A percentile compares a stretch with the other conserved stretches of the same genome.
These are phyloP conservation scores for Merodon equestris DNA, from an alignment of 2,888 invertebrate species.

Conservation along the genomic window DNA sequence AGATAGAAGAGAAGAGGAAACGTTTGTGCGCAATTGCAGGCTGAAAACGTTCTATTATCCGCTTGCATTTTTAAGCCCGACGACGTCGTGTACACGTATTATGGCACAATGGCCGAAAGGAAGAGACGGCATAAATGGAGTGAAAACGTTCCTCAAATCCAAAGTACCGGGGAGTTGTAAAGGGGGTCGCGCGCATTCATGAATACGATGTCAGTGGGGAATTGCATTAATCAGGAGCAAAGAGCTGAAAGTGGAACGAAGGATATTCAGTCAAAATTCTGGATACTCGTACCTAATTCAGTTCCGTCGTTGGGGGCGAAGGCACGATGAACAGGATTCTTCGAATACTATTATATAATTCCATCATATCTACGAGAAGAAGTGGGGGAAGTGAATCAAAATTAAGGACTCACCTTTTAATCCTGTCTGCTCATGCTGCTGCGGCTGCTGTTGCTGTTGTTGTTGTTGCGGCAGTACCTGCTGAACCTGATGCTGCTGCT, in stretches of 20 bases:
- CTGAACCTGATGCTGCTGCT: constrained; percentile 24
- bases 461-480: constrained; percentile 33
- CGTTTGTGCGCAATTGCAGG: constrained; percentile 68
- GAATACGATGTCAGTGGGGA: constrained; percentile 52
- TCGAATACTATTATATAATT: neutral
- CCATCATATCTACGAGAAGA: neutral
- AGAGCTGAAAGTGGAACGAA: constrained; percentile 37
- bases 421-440: constrained; percentile 62
- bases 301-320: neutral
- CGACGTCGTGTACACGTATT: constrained; percentile 3
- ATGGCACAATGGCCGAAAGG: neutral
- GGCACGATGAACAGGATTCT: neutral
- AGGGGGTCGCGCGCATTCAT: constrained; percentile 10
- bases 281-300: constrained; percentile 32
- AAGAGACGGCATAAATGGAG: constrained; percentile 43
- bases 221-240: constrained; percentile 45
- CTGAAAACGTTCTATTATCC: constrained; percentile 62
- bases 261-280: constrained; percentile 40
- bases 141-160: no score
- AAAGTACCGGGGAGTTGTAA: no score
- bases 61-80: constrained; percentile 56
- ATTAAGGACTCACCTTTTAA: constrained; percentile 67
- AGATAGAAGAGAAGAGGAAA: constrained; percentile 36
- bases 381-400: constrained; percentile 20
- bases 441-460: constrained; percentile 50